A percentile compares a stretch with the other conserved stretches of the same genome.
These are phyloP conservation scores for Numenius arquata DNA, from an alignment of 2,113 vertebrate genomes.

Conservation along the genomic window DNA sequence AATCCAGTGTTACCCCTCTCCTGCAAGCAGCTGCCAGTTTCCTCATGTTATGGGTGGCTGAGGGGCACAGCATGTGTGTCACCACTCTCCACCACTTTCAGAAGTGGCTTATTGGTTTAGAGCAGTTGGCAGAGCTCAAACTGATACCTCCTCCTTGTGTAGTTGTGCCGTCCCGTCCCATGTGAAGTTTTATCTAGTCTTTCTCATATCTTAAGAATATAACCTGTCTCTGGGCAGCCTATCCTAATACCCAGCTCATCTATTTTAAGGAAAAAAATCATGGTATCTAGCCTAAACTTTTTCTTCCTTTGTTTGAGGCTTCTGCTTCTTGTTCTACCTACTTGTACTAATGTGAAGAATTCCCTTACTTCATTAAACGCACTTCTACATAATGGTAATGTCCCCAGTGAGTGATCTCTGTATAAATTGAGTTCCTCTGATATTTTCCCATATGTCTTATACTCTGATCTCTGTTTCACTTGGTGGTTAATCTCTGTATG, in stretches of 20 bases:
- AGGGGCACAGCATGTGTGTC: fast-evolving
- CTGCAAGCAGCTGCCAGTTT: fast-evolving
- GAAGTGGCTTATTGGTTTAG: neutral
- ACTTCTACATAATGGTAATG: constrained; percentile 54
- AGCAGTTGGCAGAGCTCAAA: neutral
- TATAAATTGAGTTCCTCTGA: constrained; percentile 57
- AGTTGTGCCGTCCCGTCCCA: neutral
- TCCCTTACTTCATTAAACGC: constrained; percentile 61
- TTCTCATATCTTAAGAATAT: neutral
- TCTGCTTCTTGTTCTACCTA: constrained; percentile 63
- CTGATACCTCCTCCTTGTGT: neutral
- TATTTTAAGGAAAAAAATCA: neutral
- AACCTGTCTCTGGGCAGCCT: neutral
- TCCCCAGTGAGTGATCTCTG: constrained; percentile 57
- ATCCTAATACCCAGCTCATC: constrained; percentile 14
- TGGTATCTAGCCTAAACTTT: constrained; percentile 40
- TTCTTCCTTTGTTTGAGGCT: constrained; percentile 46
- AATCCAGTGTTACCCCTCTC: neutral
- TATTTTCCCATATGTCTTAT: constrained; percentile 44
- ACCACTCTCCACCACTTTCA: neutral
- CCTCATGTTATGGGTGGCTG: fast-evolving
- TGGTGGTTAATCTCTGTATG: neutral
- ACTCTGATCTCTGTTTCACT: constrained; percentile 21
- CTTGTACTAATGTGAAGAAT: constrained; percentile 64
- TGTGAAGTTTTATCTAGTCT: neutral